These are phyloP conservation scores for Lutraria rhynchaena DNA, from an alignment of 1,140 invertebrate species.

Conservation along the genomic window DNA sequence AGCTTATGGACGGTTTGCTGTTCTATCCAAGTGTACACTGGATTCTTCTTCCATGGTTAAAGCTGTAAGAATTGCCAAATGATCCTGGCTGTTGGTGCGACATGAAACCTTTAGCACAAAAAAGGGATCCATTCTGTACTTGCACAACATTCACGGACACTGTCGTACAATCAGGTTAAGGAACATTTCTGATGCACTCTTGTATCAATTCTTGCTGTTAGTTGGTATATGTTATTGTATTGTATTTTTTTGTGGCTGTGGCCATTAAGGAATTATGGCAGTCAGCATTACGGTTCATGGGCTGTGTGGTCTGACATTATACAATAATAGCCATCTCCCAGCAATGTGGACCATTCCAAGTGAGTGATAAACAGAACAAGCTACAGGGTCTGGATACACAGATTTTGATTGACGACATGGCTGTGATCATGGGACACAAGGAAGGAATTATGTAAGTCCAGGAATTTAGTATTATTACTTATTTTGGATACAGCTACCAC, in stretches of 20 bases:
- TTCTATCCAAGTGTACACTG: no score
- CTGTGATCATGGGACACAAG: constrained; percentile 97
- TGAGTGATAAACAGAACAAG: constrained; percentile 82
- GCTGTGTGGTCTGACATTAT: constrained; percentile 95
- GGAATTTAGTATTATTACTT: constrained; percentile 91
- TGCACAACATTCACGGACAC: no score
- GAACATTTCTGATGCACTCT: no score
- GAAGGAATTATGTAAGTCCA: constrained; percentile 97
- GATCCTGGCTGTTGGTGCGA: no score
- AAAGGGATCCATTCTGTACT: no score
- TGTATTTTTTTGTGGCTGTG: constrained; percentile 86
- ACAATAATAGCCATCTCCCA: constrained; percentile 95
- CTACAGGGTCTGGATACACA: constrained; percentile 94
- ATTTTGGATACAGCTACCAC: constrained; percentile 95
- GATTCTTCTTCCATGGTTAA: no score
- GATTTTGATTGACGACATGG: constrained; percentile 96
- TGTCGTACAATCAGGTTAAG: no score
- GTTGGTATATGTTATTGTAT: background rate
- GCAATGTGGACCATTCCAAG: constrained; percentile 88
- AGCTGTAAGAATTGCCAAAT: no score
- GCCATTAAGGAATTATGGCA: constrained; percentile 95
- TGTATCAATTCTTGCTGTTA: no score
- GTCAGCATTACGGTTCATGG: constrained; percentile 91
- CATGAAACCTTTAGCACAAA: no score
- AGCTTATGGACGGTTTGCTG: no score